phyloP scores from a whole-genome alignment of 2,888 invertebrate species.

The Girardia tigrina region DNA sequence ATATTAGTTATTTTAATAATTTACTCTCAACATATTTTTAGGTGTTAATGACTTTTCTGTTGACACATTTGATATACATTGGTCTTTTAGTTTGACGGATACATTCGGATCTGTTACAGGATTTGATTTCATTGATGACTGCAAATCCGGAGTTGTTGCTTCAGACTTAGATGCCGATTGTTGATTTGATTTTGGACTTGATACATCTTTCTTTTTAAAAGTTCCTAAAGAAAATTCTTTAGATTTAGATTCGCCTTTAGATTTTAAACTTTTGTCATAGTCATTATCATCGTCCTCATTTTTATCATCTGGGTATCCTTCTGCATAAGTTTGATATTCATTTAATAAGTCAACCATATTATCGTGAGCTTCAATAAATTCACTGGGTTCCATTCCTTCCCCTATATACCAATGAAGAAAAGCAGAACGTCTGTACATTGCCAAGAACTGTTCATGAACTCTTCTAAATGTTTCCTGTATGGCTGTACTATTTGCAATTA shows the following conservation, averaged over 20 bases:
- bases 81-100: not conserved
- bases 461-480: slow-evolving; percentile 29
- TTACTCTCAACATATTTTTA: slow-evolving; percentile 7
- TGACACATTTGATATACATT: not conserved
- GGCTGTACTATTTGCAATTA: slow-evolving; percentile 32
- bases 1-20: slow-evolving; percentile 13
- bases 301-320: not conserved
- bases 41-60: not conserved
- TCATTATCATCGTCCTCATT: not conserved
- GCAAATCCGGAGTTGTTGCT: not conserved
- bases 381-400: slow-evolving; percentile 34
- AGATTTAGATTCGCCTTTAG: too few species aligned
- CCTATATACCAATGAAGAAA: slow-evolving; percentile 35
- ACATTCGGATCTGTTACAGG: not conserved
- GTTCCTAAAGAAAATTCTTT: too few species aligned
- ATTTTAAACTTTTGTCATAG: not conserved
- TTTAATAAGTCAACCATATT: slow-evolving; percentile 31
- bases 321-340: slow-evolving; percentile 32
- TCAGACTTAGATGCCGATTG: not conserved
- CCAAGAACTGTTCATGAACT: slow-evolving; percentile 30
- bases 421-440: slow-evolving; percentile 34
- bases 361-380: slow-evolving; percentile 31
- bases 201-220: too few species aligned
- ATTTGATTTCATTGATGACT: not conserved
- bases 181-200: too few species aligned